Conservation (phyloP, 2,888 invertebrate genomes). For the Baronia brevicornis region DNA sequence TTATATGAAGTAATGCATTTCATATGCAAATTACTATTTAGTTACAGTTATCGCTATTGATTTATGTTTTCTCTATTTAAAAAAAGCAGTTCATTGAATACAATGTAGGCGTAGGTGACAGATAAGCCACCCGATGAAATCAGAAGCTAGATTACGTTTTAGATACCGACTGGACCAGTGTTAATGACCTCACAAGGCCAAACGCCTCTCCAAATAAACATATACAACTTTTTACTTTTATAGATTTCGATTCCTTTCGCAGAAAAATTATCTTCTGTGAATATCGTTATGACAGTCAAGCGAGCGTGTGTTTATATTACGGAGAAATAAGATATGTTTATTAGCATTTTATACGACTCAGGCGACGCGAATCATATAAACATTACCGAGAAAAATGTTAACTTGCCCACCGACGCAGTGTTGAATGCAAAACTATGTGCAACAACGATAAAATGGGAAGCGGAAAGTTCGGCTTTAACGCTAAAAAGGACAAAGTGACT, state of each 20-base stretch:
- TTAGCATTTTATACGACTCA: constrained; percentile 37
- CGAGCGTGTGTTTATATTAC: constrained; percentile 39
- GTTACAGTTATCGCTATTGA: too few species aligned
- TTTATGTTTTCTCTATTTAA: constrained; percentile 16
- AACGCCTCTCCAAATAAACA: constrained; percentile 55
- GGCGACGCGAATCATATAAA: constrained; percentile 32
- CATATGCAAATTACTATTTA: too few species aligned
- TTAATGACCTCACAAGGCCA: constrained; percentile 68
- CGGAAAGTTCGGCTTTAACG: constrained; percentile 59
- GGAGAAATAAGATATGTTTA: constrained; percentile 32
- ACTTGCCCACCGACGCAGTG: constrained; percentile 24
- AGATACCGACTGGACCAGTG: constrained; percentile 53
- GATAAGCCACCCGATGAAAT: constrained; percentile 39
- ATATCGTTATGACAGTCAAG: constrained; percentile 60
- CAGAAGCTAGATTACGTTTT: constrained; percentile 57
- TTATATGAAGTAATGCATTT: too few species aligned
- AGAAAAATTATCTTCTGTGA: constrained; percentile 60
- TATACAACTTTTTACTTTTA: constrained; percentile 71
- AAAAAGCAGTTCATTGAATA: constrained; percentile 27
- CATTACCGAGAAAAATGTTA: constrained; percentile 36
- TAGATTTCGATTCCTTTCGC: constrained; percentile 59
- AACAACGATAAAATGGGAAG: constrained; percentile 60
- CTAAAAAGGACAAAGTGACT: constrained; percentile 62
- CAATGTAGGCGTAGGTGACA: constrained; percentile 18
- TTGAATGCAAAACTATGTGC: constrained; percentile 31